Evolutionary conservation across 2,797 vertebrate genomes (phyloP), one percentile per base, ranked within the genome.

Genomic region (Zonotrichia albicollis): DNA sequence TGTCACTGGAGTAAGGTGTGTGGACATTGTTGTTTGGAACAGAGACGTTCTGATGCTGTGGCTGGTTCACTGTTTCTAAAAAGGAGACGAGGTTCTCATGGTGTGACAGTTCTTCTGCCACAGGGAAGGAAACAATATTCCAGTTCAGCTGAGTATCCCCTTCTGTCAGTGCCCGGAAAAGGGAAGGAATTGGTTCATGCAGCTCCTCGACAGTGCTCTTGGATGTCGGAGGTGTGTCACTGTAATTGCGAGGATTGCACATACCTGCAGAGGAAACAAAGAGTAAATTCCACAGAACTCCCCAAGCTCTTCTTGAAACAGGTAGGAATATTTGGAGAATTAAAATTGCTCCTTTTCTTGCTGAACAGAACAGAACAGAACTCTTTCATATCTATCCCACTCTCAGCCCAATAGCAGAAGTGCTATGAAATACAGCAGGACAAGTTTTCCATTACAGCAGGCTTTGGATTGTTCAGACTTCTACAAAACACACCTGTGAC

Each of bases 191-290:
- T 2, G 99, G 98, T 32, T 98, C 98, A 36, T 99, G 98, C 82
- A 99, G 97, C 96, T 99, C 99, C 96, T 99, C 99, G 2, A 99
- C 99, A 0, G 99, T 99, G 97, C 99, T 99, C 98, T 99, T 99
- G 9, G 99, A 99, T 2, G 99, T 99, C 29, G 99, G 99, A 4
- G 99, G 99, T 1, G 99, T 99, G 97, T 99, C 99, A 16, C 98
- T 99, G 94, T 99, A 99, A 97, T 99, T 99, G 92, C 98, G 99
- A 87, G 99, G 99, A 96, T 99, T 99, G 86, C 99, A 99, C 99
- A 99, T 99, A 66, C 99, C 99, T 99, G 86, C 66, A 85, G 36
- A 82, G 20, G 58, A 91, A 76, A 5, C 25, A 66, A 64, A 89
- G 18, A 54, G 26, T 4, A 51, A 90, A 81, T 73, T 74, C 58